A percentile compares a stretch with the other conserved stretches of the same genome.
Conservation (phyloP, 2,797 vertebrate genomes). For the Chrosomus eos region DNA sequence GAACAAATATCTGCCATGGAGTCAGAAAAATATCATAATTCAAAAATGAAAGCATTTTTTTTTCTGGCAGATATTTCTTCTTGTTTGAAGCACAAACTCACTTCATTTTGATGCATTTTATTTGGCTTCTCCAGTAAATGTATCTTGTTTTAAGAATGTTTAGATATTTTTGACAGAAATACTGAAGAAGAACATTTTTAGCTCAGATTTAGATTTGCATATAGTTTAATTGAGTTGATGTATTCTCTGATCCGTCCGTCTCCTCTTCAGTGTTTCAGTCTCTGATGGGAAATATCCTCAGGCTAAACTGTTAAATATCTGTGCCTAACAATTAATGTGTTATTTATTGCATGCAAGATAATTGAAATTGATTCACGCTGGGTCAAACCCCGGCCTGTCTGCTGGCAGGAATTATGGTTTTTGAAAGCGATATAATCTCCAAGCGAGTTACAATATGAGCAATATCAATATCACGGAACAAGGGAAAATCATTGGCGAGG, state of each 20-base stretch:
- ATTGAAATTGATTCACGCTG: slow-evolving; percentile 77
- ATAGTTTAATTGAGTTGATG: background rate
- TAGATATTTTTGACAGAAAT: background rate
- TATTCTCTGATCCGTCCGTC: slow-evolving; percentile 1
- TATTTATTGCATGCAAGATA: slow-evolving; percentile 73
- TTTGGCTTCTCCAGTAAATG: background rate
- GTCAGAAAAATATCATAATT: background rate
- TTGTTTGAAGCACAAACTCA: background rate
- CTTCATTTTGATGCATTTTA: background rate
- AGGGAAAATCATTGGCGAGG: slow-evolving; percentile 47
- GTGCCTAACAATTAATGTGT: slow-evolving; percentile 74
- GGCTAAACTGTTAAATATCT: slow-evolving; percentile 60
- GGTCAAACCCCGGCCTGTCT: slow-evolving; percentile 33
- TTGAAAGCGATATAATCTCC: slow-evolving; percentile 53
- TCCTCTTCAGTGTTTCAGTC: slow-evolving; percentile 21
- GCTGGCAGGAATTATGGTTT: slow-evolving; percentile 65
- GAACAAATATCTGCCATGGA: background rate
- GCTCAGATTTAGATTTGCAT: background rate
- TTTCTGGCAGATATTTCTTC: background rate
- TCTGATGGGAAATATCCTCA: slow-evolving; percentile 57
- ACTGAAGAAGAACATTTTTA: background rate
- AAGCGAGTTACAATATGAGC: slow-evolving; percentile 53
- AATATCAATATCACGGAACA: slow-evolving; percentile 58
- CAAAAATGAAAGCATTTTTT: no score
- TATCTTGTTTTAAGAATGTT: background rate